Conservation (phyloP, 2,797 vertebrate species). For the Podarcis lilfordi region DNA sequence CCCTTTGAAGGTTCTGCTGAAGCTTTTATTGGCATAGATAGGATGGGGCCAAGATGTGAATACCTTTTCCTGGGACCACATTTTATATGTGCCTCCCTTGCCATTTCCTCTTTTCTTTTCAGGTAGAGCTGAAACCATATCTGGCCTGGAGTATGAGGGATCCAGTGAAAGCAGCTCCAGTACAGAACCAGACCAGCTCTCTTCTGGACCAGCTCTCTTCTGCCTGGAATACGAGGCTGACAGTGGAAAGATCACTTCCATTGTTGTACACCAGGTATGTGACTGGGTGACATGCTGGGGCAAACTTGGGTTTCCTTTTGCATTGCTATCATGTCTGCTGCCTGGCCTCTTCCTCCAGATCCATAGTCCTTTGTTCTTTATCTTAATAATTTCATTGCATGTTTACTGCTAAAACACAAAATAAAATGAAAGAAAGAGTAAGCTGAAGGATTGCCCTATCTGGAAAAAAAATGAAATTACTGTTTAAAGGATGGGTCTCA, state of each 20-base stretch:
- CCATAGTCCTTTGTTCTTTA: not conserved
- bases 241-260: constrained; percentile 85
- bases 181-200: constrained; percentile 79
- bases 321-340: not conserved
- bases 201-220: constrained; percentile 85
- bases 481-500: no score
- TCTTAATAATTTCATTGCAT: not conserved
- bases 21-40: not conserved
- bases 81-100: not conserved
- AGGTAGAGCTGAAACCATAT: constrained; percentile 74
- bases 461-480: no score
- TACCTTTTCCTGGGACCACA: not conserved
- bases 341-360: not conserved
- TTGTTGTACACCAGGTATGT: constrained; percentile 90
- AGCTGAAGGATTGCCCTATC: not conserved
- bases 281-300: constrained; percentile 1
- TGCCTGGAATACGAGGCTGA: constrained; percentile 93
- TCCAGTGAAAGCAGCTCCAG: constrained; percentile 86
- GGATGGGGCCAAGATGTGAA: not conserved
- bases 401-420: not conserved
- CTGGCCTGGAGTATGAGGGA: constrained; percentile 81
- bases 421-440: not conserved
- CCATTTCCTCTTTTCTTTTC: constrained; percentile 17
- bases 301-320: not conserved
- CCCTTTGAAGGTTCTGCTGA: not conserved